Evolutionary conservation across 1,140 invertebrate species (phyloP).

Genomic region (Drosophila chauvacae): DNA sequence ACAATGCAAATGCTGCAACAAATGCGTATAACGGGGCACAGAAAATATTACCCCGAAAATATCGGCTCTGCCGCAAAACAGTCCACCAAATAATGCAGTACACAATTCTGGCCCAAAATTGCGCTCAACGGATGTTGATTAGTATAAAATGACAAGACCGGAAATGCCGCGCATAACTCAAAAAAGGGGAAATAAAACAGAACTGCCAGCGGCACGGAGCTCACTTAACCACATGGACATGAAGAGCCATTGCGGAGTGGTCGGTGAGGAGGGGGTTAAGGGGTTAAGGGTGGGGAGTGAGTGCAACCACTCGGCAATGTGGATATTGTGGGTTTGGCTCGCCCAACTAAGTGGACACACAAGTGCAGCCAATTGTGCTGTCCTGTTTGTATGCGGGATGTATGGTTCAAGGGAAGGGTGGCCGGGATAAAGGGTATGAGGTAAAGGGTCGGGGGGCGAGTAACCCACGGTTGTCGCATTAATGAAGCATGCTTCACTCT

Average conservation of each 20-base stretch:
- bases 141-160: conserved; percentile 75
- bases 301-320: conserved; percentile 34
- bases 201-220: conserved; percentile 26
- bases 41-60: conserved; percentile 50
- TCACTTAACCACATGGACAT: conserved; percentile 47
- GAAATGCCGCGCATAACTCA: conserved; percentile 57
- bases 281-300: not conserved
- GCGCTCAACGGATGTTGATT: conserved; percentile 72
- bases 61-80: not conserved
- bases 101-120: conserved; percentile 42
- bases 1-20: conserved; percentile 67
- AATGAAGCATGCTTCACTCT: conserved; percentile 58
- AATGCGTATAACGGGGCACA: conserved; percentile 50
- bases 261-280: not conserved
- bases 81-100: conserved; percentile 45
- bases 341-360: conserved; percentile 57
- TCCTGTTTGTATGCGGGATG: conserved; percentile 21
- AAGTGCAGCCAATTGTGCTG: conserved; percentile 70
- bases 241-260: conserved; percentile 24
- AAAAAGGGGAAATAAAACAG: conserved; percentile 23
- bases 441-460: conserved; percentile 1
- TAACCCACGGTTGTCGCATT: conserved; percentile 54
- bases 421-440: not conserved
- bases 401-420: not conserved
- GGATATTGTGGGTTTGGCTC: conserved; percentile 53